Percentiles rank a stretch among this genome's conserved stretches.
These are phyloP conservation scores for Glaucidium brasilianum DNA, from an alignment of 2,113 vertebrate genomes.

Conservation along the genomic window DNA sequence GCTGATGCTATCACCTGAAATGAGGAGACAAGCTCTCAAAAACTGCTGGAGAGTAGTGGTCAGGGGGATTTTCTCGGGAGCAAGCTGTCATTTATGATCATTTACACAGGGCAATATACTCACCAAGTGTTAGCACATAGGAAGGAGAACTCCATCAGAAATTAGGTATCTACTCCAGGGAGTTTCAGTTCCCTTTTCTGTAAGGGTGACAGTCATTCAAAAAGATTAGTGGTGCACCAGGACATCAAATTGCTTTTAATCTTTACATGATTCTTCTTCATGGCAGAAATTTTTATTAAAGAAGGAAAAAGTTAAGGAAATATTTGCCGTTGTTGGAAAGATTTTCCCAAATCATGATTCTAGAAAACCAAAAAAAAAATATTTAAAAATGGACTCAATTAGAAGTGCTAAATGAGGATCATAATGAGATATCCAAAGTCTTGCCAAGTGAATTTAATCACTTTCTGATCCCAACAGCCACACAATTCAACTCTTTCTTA, in stretches of 20 bases:
- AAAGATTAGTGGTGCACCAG: neutral
- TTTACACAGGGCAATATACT: neutral
- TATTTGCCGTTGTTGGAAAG: slow-evolving; percentile 16
- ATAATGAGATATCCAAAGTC: slow-evolving; percentile 83
- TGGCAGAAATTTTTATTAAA: slow-evolving; percentile 9
- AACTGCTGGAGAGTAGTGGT: neutral
- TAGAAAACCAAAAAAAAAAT: slow-evolving; percentile 3
- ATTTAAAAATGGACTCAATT: slow-evolving; percentile 72
- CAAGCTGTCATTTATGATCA: neutral
- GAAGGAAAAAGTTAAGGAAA: slow-evolving; percentile 17
- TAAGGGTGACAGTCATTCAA: neutral
- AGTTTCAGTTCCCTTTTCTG: neutral
- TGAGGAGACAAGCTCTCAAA: neutral
- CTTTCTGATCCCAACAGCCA: slow-evolving; percentile 82
- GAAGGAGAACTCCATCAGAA: neutral
- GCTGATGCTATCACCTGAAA: neutral
- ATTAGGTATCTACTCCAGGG: neutral
- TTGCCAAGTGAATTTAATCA: slow-evolving; percentile 86
- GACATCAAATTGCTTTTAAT: slow-evolving; percentile 25
- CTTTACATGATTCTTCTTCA: neutral
- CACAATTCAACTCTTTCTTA: slow-evolving; percentile 78
- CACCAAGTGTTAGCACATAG: neutral
- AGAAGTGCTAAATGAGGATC: slow-evolving; percentile 81
- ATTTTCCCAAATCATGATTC: slow-evolving; percentile 53
- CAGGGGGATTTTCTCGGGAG: neutral